Base-by-base conservation (phyloP, 2,113 vertebrate species). In the Jacana jacana region DNA sequence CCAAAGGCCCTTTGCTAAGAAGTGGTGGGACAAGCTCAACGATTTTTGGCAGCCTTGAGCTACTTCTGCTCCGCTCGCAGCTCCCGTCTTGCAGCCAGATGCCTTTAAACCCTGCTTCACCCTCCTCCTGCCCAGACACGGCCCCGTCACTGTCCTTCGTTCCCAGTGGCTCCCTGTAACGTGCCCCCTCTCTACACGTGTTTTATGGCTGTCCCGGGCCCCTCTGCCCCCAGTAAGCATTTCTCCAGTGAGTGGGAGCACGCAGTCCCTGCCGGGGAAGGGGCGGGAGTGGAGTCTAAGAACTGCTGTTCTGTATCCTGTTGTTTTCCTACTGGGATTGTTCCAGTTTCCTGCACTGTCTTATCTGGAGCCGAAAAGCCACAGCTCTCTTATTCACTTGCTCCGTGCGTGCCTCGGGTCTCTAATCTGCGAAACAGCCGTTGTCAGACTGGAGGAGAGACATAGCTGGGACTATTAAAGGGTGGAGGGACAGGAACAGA, bases 341-440 rank as follows among this genome's bases (percentile, higher is more conserved):
- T 95, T 95, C 54, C 77, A 20, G 81, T 77, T 97, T 96, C 96
- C 96, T 93, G 96, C 92, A 24, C 77, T 96, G 93, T 95, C 92
- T 95, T 96, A 94, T 97, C 96, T 94, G 70, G 88, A 70, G 83
- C 75, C 28, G 88, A 81, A 76, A 92, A 94, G 88, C 19, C 93
- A 66, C 54, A 5, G 4, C 71, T 55, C 78, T 87, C 27, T 1
- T 25, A 2, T 86, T 84, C 44, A 39, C 85, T 83, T 48, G 55
- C 68, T 90, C 46, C 10, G 16, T 93, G 68, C 1, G 0, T 75
- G 46, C 39, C 64, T 55, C 35, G 4, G 65, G 30, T 75, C 79
- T 82, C 58, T 94, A 23, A 81, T 80, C 82, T 89, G 70, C 17
- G 48, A 71, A 83, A 71, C 12, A 90, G 81, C 60, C 6, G 0